These are phyloP conservation scores for Polypedilum pembai DNA, from an alignment of 1,140 invertebrate genomes.

Conservation along the genomic window DNA sequence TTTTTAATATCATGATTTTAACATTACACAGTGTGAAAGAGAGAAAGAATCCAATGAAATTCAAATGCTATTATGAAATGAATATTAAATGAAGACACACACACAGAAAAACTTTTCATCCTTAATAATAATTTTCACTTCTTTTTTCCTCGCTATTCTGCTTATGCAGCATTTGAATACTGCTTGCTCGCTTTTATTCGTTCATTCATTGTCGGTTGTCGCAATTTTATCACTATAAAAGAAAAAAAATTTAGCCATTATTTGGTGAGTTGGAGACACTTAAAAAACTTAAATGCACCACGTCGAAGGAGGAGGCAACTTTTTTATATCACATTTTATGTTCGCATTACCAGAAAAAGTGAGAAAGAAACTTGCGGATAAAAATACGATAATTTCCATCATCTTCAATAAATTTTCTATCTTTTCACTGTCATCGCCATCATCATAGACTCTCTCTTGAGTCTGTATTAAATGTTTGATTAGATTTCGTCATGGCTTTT, in stretches of 20 bases:
- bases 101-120: neutral
- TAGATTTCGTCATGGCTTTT: conserved; percentile 12
- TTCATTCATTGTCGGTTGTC: conserved; percentile 15
- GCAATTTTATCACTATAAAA: neutral
- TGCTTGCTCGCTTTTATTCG: neutral
- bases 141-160: neutral
- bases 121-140: neutral
- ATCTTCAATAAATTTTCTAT: neutral
- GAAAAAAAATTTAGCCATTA: too few relatives aligned
- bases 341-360: neutral
- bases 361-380: neutral
- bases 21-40: neutral
- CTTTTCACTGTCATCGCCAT: neutral
- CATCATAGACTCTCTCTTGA: neutral
- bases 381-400: conserved; percentile 8
- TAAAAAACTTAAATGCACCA: neutral
- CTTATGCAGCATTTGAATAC: conserved; percentile 11
- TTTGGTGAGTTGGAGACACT: neutral
- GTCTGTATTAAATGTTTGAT: conserved; percentile 6
- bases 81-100: conserved; percentile 28
- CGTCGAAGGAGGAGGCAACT: neutral
- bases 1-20: conserved; percentile 14
- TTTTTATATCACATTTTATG: neutral
- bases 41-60: neutral
- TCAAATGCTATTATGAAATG: conserved; percentile 20